Evolutionary conservation across 1,140 invertebrate species (phyloP), one percentile per base, ranked within the genome.

Genomic region (Pygmarrhopalites habei): DNA sequence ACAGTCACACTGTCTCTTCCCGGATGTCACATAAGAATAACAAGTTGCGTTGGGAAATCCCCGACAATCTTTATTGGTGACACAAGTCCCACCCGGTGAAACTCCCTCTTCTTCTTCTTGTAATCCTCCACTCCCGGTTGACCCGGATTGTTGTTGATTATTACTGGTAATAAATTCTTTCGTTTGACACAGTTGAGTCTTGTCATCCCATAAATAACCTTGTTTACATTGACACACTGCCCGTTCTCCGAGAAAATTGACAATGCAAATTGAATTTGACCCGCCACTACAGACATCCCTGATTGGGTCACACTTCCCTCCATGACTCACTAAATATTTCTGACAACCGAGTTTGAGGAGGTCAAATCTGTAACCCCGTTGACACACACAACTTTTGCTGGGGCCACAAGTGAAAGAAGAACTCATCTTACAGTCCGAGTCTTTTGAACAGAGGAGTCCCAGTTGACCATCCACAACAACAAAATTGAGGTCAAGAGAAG

Each of bases 351-450:
- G 17, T 26, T 55, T 12, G 51, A 55, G 29, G 7, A 32, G 25
- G 29, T 55, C 51, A 21, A 29, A 55, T 28, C 26, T 7, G 29
- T 29, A 23, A 5, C 51, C 51, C 4, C 51, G 51, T 21, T 55
- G 17, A 55, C 51, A 55, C 21, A 12, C 23, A 23, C 51, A 55
- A 15, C 7, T 12, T 32, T 32, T 28, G 17, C 29, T 28, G 23
- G 51, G 25, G 14, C 51, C 29, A 26, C 51, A 55, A 7, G 29
- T 26, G 21, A 55, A 55, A 7, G 26, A 29, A 26, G 51, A 55
- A 32, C 51, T 32, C 51, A 55, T 55, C 21, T 55, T 55, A 23
- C 51, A 55, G 29, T 55, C 51, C 23, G 51, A 28, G 29, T 55
- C 29, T 23, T 55, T 55, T 12, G 51, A 28, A 23, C 51, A 55